Percentiles rank a stretch among this genome's conserved stretches.
These are phyloP conservation scores for Halictus ligatus DNA, from an alignment of 2,888 invertebrate species.

Conservation along the genomic window DNA sequence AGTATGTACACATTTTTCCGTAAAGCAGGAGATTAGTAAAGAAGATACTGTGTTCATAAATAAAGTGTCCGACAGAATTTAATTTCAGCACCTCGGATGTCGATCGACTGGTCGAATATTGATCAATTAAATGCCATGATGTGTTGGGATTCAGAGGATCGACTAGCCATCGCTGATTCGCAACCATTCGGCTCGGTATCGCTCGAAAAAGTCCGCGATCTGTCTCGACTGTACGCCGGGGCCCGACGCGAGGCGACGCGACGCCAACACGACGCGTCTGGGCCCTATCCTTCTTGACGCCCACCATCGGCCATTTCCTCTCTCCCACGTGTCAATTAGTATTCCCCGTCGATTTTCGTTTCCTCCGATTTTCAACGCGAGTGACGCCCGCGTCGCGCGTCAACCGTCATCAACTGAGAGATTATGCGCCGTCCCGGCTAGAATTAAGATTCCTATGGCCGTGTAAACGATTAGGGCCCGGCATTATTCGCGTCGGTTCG, in stretches of 20 bases:
- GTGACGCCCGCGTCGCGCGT: constrained; percentile 16
- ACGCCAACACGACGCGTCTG: constrained; percentile 16
- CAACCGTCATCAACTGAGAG: neutral
- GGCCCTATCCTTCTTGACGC: constrained; percentile 35
- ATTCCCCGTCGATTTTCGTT: constrained; percentile 43
- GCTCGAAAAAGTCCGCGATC: neutral
- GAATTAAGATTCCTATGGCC: neutral
- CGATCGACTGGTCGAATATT: neutral
- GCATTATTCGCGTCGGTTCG: neutral
- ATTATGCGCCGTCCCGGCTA: neutral
- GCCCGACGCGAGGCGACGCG: constrained; percentile 7
- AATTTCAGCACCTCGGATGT: neutral
- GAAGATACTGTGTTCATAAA: neutral
- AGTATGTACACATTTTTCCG: neutral
- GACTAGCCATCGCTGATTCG: neutral
- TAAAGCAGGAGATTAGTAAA: neutral
- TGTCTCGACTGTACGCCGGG: constrained; percentile 2
- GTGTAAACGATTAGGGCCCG: neutral
- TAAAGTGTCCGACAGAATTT: neutral
- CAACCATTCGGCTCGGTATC: neutral
- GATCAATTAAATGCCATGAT: neutral
- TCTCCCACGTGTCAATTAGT: constrained; percentile 57
- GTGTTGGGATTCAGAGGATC: neutral
- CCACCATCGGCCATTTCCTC: constrained; percentile 46
- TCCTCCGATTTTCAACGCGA: constrained; percentile 11